Conservation (phyloP, 2,113 vertebrate species). For the Actenoides hombroni region DNA sequence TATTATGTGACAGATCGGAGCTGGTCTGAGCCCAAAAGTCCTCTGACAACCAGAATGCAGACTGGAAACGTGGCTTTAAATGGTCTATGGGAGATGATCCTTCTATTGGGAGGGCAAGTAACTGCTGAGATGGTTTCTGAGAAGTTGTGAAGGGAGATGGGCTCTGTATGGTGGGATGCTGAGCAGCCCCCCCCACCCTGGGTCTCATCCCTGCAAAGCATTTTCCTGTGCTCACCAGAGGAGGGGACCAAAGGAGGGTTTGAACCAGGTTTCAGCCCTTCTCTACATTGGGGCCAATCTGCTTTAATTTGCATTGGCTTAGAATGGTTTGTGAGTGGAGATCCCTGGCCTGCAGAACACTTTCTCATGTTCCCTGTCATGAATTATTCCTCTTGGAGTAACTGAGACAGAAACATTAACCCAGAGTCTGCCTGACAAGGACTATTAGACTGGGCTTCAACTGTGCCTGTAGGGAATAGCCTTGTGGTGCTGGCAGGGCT, state of each 20-base stretch:
- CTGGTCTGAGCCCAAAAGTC: background rate
- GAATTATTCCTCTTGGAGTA: slow-evolving; percentile 9
- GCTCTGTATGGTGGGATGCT: background rate
- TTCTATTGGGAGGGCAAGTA: background rate
- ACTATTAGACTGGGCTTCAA: background rate
- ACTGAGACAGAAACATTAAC: background rate
- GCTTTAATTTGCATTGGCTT: background rate
- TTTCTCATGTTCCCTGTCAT: slow-evolving; percentile 1
- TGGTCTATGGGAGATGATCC: background rate
- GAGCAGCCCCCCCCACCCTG: background rate
- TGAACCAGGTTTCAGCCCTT: background rate
- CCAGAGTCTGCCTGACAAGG: background rate
- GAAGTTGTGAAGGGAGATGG: background rate
- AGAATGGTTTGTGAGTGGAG: background rate
- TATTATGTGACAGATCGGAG: background rate
- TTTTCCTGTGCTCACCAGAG: background rate
- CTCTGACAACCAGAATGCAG: background rate
- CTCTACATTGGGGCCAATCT: background rate
- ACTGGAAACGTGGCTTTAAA: background rate
- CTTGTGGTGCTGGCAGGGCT: background rate
- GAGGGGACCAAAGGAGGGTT: background rate
- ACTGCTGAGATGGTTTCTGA: background rate
- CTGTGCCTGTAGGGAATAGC: background rate
- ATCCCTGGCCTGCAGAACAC: background rate
- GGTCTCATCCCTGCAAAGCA: background rate